Evolutionary conservation across 2,888 invertebrate species (phyloP), one percentile per base, ranked within the genome.

Genomic region (Drosophila lutescens): DNA sequence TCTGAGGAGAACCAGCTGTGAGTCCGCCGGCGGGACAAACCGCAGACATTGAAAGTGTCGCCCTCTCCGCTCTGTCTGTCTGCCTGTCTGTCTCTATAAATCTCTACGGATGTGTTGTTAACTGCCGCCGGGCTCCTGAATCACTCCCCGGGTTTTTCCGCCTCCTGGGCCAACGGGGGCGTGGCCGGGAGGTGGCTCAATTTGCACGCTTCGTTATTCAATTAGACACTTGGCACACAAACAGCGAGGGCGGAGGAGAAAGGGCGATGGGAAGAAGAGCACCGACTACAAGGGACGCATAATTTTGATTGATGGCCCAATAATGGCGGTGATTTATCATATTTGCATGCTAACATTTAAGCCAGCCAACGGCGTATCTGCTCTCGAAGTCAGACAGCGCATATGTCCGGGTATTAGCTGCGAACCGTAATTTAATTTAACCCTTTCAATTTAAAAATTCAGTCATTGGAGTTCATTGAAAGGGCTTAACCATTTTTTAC

Each of bases 231-330:
- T 86, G 59, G 47, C 74, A 78, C 72, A 62, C 59, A 55, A 65
- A 61, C 59, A 56, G 40, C 58, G 20, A 40, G 13, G 15, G 53
- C 59, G 36, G 36, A 34, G 30, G 44, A 40, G 62, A 54, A 44
- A 55, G 36, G 40, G 46, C 58, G 38, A 59, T 17, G 43, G 38
- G 44, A 36, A 7, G 26, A 59, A 57, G 49, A 55, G 44, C 61
- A 47, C 51, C 43, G 59, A 56, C 57, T 62, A 32, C 74, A 36
- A 72, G 57, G 74, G 60, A 78, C 65, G 73, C 79, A 80, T 91
- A 91, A 91, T 91, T 91, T 88, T 91, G 91, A 91, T 91, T 91
- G 91, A 91, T 91, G 90, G 80, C 77, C 78, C 86, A 89, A 90
- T 91, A 91, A 91, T 90, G 90, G 83, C 79, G 83, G 89, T 91